Evolutionary conservation across 2,797 vertebrate genomes (phyloP), one percentile per base, ranked within the genome.

Genomic region (Pelobates cultripes): DNA sequence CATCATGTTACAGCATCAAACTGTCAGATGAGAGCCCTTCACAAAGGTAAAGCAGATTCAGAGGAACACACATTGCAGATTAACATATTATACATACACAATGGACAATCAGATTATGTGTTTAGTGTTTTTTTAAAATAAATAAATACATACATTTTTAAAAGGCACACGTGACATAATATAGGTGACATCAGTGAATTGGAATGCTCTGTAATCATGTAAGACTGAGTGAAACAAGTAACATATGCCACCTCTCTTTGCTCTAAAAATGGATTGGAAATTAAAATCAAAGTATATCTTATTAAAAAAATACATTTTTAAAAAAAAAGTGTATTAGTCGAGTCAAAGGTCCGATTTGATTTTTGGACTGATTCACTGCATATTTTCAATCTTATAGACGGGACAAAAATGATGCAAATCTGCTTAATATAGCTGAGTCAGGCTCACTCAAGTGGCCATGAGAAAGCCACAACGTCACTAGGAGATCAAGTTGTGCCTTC

Each of bases 391-490:
- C 28, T 28, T 28, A 28, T 28, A 28, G 28, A 28, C 28, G 28
- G 28, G 28, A 28, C 28, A 28, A 28, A 28, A 28, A 28, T 28
- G 28, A 28, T 28, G 28, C 28, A 28, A 28, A 28, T 28, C 70
- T 81, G 44, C 67, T 69, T 41, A 78, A 78, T 74, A 78, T 17
- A 83, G 81, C 81, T 74, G 76, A 78, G 81, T 83, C 81, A 78
- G 81, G 66, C 66, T 78, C 77, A 75, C 67, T 70, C 44, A 57
- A 75, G 67, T 53, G 68, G 77, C 73, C 82, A 79, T 70, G 64
- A 78, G 81, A 79, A 83, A 64, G 71, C 66, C 17, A 28, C 41
- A 42, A 74, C 81, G 76, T 83, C 75, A 78, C 44, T 42, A 53
- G 53, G 57, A 77, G 73, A 77, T 78, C 74, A 84, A 79, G 75